Percentiles rank a stretch among this genome's conserved stretches.
Evolutionary conservation across 1,140 invertebrate genomes (phyloP).

Genomic region (Eubasilissa regina): DNA sequence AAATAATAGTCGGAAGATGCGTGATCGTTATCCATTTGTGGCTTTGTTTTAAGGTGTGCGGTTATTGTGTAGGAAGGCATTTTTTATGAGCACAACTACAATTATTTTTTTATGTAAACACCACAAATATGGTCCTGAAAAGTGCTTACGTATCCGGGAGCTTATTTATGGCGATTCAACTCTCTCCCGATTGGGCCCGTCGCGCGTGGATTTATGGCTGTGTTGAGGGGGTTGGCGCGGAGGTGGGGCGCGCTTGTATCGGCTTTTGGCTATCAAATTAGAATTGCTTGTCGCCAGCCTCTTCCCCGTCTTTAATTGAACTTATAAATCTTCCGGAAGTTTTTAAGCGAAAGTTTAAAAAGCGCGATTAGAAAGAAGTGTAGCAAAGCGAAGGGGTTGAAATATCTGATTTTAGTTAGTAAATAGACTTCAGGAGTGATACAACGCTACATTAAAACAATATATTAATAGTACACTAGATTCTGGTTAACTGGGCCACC

Average conservation of each 20-base stretch:
- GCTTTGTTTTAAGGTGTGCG: no score
- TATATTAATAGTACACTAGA: no score
- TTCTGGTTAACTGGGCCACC: no score
- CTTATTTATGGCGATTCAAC: conserved; percentile 54
- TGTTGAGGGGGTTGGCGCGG: no score
- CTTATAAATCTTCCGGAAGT: conserved; percentile 55
- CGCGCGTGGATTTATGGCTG: conserved; percentile 52
- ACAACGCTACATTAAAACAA: no score
- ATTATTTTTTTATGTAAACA: no score
- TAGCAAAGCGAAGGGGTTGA: background rate
- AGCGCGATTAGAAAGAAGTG: background rate
- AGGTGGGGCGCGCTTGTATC: conserved; percentile 27
- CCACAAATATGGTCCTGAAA: no score
- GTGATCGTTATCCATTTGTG: no score
- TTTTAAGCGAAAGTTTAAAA: conserved; percentile 37
- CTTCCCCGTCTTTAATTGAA: conserved; percentile 53
- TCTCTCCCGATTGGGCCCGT: conserved; percentile 56
- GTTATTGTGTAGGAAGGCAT: no score
- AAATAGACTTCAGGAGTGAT: no score
- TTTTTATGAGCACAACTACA: no score
- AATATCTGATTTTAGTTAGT: background rate
- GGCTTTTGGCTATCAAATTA: conserved; percentile 51
- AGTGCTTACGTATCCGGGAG: conserved; percentile 32
- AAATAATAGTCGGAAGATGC: no score
- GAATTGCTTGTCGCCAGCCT: conserved; percentile 51